These are phyloP conservation scores for Drosophila azteca DNA, from an alignment of 1,140 invertebrate species.

Conservation along the genomic window DNA sequence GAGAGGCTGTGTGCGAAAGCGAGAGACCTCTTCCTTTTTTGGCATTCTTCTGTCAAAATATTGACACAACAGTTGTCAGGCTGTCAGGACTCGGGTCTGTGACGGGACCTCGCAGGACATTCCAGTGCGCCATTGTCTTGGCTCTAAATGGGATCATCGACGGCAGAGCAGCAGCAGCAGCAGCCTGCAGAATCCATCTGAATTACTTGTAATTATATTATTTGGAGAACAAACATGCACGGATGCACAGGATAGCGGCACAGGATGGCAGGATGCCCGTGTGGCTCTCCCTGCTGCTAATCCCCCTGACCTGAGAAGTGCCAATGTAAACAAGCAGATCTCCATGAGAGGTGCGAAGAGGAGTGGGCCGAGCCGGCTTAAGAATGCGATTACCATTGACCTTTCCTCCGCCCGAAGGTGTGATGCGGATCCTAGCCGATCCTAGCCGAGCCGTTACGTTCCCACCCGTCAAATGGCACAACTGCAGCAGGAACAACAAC, in stretches of 20 bases:
- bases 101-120: conserved; percentile 47
- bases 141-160: conserved; percentile 43
- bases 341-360: conserved; percentile 20
- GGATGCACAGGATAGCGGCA: no score
- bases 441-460: no score
- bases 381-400: conserved; percentile 47
- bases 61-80: conserved; percentile 78
- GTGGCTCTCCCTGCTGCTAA: conserved; percentile 5
- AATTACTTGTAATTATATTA: conserved; percentile 80
- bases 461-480: conserved; percentile 33
- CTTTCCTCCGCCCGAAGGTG: conserved; percentile 26
- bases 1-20: conserved; percentile 28
- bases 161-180: not conserved
- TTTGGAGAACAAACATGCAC: conserved; percentile 60
- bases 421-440: conserved; percentile 8
- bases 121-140: conserved; percentile 51
- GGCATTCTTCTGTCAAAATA: conserved; percentile 83
- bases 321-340: conserved; percentile 43
- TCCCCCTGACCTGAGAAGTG: conserved; percentile 26
- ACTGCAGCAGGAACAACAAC: conserved; percentile 27
- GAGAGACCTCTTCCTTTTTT: conserved; percentile 50
- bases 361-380: conserved; percentile 32
- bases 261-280: conserved; percentile 16
- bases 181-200: conserved; percentile 9
- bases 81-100: conserved; percentile 25